These are phyloP conservation scores for Cotesia typhae DNA, from an alignment of 1,140 invertebrate species.

Conservation along the genomic window DNA sequence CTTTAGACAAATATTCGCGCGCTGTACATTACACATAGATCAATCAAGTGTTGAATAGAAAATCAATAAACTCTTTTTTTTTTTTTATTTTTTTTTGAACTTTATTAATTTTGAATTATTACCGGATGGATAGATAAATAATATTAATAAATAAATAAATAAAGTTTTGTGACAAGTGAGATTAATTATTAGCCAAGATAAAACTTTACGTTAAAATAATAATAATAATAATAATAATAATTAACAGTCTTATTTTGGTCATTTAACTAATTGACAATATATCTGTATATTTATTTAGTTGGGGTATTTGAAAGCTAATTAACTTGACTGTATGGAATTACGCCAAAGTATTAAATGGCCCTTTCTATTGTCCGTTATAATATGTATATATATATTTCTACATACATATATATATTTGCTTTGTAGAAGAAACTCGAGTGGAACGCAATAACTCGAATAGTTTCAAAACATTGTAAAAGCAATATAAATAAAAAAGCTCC, in stretches of 20 bases:
- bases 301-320: slow-evolving; percentile 4
- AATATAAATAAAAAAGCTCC: background rate
- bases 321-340: slow-evolving; percentile 4
- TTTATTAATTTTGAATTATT: no score
- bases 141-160: no score
- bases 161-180: background rate
- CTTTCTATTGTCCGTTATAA: slow-evolving; percentile 5
- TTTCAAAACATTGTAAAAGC: slow-evolving; percentile 21
- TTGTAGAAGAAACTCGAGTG: slow-evolving; percentile 15
- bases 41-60: no score
- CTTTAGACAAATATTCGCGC: background rate
- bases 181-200: background rate
- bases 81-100: no score
- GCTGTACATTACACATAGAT: background rate
- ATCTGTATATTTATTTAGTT: background rate
- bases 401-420: slow-evolving; percentile 3
- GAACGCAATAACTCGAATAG: slow-evolving; percentile 20
- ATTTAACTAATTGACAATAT: slow-evolving; percentile 9
- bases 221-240: background rate
- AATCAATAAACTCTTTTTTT: no score
- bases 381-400: no score
- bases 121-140: no score
- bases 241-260: slow-evolving; percentile 6
- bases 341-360: slow-evolving; percentile 13
- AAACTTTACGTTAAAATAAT: background rate